Evolutionary conservation across 2,888 invertebrate species (phyloP), one percentile per base, ranked within the genome.

Genomic region (Bibio marci): DNA sequence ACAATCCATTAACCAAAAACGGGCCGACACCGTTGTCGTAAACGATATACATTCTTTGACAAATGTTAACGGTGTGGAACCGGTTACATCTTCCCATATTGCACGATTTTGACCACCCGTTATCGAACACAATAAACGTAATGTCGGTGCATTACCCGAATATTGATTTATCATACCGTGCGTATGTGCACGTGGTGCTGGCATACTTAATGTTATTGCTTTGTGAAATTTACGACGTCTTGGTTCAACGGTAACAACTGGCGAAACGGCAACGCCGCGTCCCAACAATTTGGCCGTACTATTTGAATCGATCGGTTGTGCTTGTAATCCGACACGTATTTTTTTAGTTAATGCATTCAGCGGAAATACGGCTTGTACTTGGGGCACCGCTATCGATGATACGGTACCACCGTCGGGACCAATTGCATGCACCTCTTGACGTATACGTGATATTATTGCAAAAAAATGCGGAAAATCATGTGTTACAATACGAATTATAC

Each of bases 1-100:
- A 55, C 95, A 98, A 63, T 97, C 97, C 83, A 98, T 94, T 43
- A 98, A 67, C 95, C 97, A 97, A 64, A 98, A 98, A 57, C 72
- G 67, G 35, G 97, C 98, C 0, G 97, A 98, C 0, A 98, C 97
- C 1, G 95, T 97, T 8, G 97, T 98, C 10, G 97, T 98, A 65
- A 98, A 98, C 19, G 94, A 92, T 2, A 95, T 95, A 56, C 90
- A 91, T 59, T 97, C 92, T 52, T 90, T 92, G 46, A 92, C 85
- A 64, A 97, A 85, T 7, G 92, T 88, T 46, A 98, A 69, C 11
- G 95, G 95, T 2, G 97, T 97, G 33, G 94, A 94, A 22, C 95
- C 95, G 0, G 97, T 98, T 10, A 98, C 97, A 63, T 98, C 98
- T 61, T 98, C 98, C 97, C 98, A 98, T 50, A 94, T 83, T 4